A percentile compares a stretch with the other conserved stretches of the same genome.
Evolutionary conservation across 2,113 vertebrate species (phyloP).

Genomic region (Syngnathus typhle): DNA sequence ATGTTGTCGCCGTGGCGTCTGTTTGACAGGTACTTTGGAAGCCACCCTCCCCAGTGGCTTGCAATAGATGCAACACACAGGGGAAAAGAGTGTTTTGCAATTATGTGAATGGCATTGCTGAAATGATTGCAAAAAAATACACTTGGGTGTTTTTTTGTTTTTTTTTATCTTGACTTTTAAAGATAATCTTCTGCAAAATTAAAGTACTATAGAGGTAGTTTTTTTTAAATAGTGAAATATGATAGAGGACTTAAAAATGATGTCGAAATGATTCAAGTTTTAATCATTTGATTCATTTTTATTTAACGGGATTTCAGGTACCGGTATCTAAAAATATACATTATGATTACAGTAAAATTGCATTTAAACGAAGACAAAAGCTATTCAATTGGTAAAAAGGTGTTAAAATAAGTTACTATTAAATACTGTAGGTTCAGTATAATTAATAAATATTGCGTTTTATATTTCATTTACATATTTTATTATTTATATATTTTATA

Average conservation of each 20-base stretch:
- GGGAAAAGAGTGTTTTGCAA: no score
- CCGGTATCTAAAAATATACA: not conserved
- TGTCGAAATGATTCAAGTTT: not conserved
- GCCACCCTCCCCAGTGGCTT: not conserved
- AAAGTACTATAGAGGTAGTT: not conserved
- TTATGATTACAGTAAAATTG: not conserved
- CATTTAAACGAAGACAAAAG: not conserved
- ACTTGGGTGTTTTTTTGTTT: not conserved
- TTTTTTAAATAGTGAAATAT: not conserved
- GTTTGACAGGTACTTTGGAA: not conserved
- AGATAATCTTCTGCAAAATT: not conserved
- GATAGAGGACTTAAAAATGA: not conserved
- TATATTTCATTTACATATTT: not conserved
- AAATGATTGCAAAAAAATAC: not conserved
- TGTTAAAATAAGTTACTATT: not conserved
- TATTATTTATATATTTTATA: no score
- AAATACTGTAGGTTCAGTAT: not conserved
- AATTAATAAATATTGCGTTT: not conserved
- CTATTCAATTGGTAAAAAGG: not conserved
- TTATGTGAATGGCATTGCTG: not conserved
- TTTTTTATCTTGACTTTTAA: not conserved
- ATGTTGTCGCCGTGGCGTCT: not conserved
- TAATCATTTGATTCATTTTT: not conserved
- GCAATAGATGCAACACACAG: not conserved
- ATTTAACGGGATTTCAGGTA: not conserved